A percentile compares a stretch with the other conserved stretches of the same genome.
These are phyloP conservation scores for Heliconius nattereri DNA, from an alignment of 1,140 invertebrate genomes.

Conservation along the genomic window DNA sequence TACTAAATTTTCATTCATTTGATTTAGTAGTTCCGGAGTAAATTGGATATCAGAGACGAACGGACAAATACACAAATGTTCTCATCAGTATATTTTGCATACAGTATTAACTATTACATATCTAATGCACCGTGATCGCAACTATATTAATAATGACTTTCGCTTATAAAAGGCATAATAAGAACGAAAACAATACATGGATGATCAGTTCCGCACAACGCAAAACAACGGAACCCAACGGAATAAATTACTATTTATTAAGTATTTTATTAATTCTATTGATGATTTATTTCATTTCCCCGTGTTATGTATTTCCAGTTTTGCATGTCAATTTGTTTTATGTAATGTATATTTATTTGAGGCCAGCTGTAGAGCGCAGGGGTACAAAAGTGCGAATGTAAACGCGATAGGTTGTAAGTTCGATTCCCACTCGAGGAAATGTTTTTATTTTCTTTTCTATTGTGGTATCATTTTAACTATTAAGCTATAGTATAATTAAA, in stretches of 20 bases:
- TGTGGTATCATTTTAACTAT: not conserved
- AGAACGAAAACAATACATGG: conserved; percentile 19
- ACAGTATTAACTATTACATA: not conserved
- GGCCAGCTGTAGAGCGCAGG: too few relatives aligned
- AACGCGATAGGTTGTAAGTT: too few relatives aligned
- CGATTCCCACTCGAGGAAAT: too few relatives aligned
- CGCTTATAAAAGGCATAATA: conserved; percentile 23
- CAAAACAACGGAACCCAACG: conserved; percentile 23
- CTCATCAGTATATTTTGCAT: not conserved
- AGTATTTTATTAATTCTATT: not conserved
- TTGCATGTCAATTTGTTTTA: not conserved
- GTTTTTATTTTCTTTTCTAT: too few relatives aligned
- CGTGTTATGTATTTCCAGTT: not conserved
- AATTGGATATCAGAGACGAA: not conserved
- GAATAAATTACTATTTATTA: conserved; percentile 17
- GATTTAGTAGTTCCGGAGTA: too few relatives aligned
- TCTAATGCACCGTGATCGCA: not conserved
- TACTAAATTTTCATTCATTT: too few relatives aligned
- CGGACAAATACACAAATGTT: too few relatives aligned
- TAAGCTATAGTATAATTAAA: not conserved
- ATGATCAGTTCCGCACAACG: conserved; percentile 19
- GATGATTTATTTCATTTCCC: conserved; percentile 18
- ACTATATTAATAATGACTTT: conserved; percentile 29
- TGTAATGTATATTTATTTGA: not conserved
- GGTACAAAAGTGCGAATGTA: too few relatives aligned